Evolutionary conservation across 2,888 invertebrate species (phyloP), one percentile per base, ranked within the genome.

Genomic region (Pseudococcus longispinus): DNA sequence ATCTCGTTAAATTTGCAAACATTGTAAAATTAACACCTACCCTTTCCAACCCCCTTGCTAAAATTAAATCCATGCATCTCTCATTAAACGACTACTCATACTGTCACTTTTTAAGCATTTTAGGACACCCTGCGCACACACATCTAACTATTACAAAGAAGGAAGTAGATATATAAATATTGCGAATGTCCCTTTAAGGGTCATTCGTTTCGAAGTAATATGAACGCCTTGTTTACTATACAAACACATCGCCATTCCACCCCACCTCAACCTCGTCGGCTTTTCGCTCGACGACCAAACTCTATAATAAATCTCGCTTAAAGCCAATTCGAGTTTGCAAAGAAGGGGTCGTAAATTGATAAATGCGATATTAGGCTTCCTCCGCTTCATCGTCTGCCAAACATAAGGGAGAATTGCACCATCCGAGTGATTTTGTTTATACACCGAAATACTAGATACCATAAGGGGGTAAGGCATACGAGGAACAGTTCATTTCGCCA

Each of bases 291-390:
- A 18, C 65, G 26, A 26, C 65, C 26, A 70, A 70, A 83, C 82
- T n/a, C 3, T 70, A 32, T 32, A 23, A 70, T 51, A 70, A 84
- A 84, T 65, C 70, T 60, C 51, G 74, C 51, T 60, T 82, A 83
- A 55, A 87, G 84, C 87, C 74, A 87, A 87, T 87, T 87, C 87
- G 55, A 70, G 70, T 70, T 15, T 18, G 13, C 29, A 70, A 70
- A 70, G 70, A 84, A 46, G 85, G 82, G 60, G 87, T 20, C 74
- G 85, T 83, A 82, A 87, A 82, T 60, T 87, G 87, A 87, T 84
- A 87, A 77, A 87, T 80, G 88, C 60, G 82, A 88, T 20, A 32
- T 85, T 84, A 51, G 83, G 83, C 26, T 60, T 13, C 70, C 29
- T 29, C 70, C 18, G 5, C 29, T 18, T 29, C 70, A 11, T 9